phyloP scores from a whole-genome alignment of 2,113 vertebrate genomes.

The Castor canadensis region DNA sequence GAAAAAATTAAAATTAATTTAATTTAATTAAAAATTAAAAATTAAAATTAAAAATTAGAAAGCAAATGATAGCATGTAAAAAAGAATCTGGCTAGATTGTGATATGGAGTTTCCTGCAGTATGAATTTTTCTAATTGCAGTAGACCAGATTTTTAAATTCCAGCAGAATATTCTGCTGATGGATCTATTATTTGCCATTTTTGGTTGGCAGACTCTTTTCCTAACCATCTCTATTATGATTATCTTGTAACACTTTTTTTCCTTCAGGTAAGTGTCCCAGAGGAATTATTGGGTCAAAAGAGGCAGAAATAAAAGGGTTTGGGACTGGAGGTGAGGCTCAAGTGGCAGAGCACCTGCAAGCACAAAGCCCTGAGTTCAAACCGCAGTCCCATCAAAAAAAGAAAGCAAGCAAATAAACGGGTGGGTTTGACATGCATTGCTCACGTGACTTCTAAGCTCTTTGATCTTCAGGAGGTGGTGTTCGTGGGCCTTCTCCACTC shows the following conservation, averaged over 20 bases:
- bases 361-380: too few relatives aligned
- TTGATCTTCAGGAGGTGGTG: neutral
- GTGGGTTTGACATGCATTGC: neutral
- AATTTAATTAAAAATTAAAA: too few relatives aligned
- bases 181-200: accelerated
- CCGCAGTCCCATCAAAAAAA: too few relatives aligned
- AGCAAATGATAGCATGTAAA: neutral
- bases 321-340: too few relatives aligned
- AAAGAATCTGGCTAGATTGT: neutral
- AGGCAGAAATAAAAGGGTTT: neutral
- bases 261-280: neutral
- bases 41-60: neutral
- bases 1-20: too few relatives aligned
- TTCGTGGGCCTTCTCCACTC: neutral
- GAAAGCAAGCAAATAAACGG: too few relatives aligned
- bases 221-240: neutral
- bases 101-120: neutral
- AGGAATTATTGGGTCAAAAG: neutral
- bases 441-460: neutral
- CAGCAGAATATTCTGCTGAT: too few relatives aligned
- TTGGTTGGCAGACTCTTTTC: neutral
- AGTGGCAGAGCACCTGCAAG: too few relatives aligned
- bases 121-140: neutral
- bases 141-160: neutral
- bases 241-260: neutral